A percentile compares a stretch with the other conserved stretches of the same genome.
These are phyloP conservation scores for Oplegnathus fasciatus DNA, from an alignment of 2,113 vertebrate species.

Conservation along the genomic window DNA sequence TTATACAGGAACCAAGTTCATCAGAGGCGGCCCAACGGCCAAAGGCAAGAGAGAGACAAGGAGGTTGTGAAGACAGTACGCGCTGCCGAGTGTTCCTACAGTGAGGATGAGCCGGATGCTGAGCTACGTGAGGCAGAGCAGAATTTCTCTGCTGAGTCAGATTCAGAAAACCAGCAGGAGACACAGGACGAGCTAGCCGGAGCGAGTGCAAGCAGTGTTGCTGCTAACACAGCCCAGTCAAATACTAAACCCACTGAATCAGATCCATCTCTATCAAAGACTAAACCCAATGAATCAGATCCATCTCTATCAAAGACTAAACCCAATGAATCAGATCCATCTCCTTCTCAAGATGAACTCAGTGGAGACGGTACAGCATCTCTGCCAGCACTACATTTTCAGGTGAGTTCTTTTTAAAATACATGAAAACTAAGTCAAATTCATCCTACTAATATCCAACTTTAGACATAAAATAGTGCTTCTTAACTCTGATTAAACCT, in stretches of 20 bases:
- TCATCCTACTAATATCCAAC: neutral
- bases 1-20: constrained; percentile 34
- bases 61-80: constrained; percentile 70
- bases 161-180: constrained; percentile 34
- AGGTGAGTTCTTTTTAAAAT: constrained; percentile 48
- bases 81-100: constrained; percentile 10
- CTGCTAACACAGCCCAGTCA: neutral
- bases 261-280: constrained; percentile 14
- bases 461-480: neutral
- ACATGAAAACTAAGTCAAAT: neutral
- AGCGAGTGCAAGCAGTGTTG: neutral
- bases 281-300: constrained; percentile 9
- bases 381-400: neutral
- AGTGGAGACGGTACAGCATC: neutral
- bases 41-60: neutral
- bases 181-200: constrained; percentile 6
- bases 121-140: neutral
- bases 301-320: too few species aligned
- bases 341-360: neutral
- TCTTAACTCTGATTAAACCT: neutral
- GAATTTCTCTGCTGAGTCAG: constrained; percentile 14
- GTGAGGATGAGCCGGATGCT: constrained; percentile 68
- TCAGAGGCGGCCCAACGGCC: constrained; percentile 35
- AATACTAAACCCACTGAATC: constrained; percentile 15
- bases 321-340: too few species aligned